Evolutionary conservation across 1,140 invertebrate species (phyloP).

Genomic region (Ridgeia piscesae): DNA sequence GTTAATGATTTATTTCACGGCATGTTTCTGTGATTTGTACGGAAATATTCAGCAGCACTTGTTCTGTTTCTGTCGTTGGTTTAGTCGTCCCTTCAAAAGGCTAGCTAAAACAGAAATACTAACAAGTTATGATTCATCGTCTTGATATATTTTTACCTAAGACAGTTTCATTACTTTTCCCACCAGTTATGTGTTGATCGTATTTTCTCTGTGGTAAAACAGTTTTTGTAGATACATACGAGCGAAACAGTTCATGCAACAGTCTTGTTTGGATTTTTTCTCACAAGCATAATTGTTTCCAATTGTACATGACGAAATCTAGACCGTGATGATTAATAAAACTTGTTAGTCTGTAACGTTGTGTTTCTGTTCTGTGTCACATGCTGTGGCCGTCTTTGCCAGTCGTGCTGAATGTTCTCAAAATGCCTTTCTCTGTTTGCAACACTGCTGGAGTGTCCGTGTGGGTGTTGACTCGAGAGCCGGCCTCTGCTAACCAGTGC

Average conservation of each 20-base stretch:
- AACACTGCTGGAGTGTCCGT: constrained; percentile 3
- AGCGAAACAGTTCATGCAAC: not conserved
- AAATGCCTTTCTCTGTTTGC: not conserved
- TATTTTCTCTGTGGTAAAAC: not conserved
- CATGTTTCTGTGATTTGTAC: too few relatives aligned
- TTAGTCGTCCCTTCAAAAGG: not conserved
- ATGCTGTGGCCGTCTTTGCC: not conserved
- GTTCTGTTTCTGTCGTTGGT: not conserved
- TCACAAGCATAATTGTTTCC: not conserved
- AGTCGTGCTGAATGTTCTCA: not conserved
- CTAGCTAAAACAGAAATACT: not conserved
- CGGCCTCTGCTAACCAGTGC: constrained; percentile 2
- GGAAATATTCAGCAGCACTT: not conserved
- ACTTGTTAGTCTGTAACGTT: not conserved
- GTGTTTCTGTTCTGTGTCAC: not conserved
- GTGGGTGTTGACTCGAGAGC: not conserved
- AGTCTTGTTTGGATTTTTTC: not conserved
- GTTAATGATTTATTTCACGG: not conserved
- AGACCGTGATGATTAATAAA: not conserved
- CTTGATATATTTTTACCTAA: not conserved
- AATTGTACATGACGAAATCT: not conserved
- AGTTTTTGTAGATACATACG: not conserved
- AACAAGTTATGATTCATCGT: not conserved
- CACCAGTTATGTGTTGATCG: not conserved
- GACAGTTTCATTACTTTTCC: not conserved